Conservation (phyloP, 2,797 vertebrate species). For the Otolemur crassicaudatus region DNA sequence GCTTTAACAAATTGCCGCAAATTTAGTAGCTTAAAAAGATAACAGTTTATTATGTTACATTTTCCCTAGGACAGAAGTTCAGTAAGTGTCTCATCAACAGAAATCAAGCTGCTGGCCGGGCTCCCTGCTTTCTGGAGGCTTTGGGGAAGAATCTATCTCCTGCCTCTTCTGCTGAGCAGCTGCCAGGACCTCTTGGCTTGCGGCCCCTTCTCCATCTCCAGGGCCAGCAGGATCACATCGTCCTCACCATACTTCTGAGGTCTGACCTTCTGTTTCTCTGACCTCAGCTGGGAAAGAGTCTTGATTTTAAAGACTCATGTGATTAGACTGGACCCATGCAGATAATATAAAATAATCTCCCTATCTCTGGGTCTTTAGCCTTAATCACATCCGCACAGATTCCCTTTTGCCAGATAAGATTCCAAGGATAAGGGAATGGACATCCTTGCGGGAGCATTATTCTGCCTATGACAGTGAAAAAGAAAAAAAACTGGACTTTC, state of each 20-base stretch:
- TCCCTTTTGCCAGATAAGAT: not conserved
- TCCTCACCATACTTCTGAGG: not conserved
- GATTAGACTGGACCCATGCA: not conserved
- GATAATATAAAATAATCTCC: not conserved
- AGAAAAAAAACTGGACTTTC: not conserved
- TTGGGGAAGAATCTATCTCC: not conserved
- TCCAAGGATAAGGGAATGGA: not conserved
- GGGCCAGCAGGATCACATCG: not conserved
- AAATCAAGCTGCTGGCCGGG: not conserved
- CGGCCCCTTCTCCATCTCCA: not conserved
- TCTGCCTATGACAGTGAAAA: not conserved
- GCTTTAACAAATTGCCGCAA: not conserved
- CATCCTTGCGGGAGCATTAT: not conserved
- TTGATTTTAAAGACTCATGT: not conserved
- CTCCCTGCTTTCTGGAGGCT: not conserved
- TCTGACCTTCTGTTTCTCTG: not conserved
- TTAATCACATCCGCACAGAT: not conserved
- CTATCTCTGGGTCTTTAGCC: not conserved
- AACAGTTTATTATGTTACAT: not conserved
- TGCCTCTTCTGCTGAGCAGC: not conserved
- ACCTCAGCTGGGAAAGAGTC: not conserved
- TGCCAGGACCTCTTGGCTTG: not conserved
- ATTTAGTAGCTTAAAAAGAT: not conserved
- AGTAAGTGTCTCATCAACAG: not conserved
- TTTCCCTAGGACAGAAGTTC: not conserved